Evolutionary conservation across 2,888 invertebrate species (phyloP).

Genomic region (Platycheirus rosarum): DNA sequence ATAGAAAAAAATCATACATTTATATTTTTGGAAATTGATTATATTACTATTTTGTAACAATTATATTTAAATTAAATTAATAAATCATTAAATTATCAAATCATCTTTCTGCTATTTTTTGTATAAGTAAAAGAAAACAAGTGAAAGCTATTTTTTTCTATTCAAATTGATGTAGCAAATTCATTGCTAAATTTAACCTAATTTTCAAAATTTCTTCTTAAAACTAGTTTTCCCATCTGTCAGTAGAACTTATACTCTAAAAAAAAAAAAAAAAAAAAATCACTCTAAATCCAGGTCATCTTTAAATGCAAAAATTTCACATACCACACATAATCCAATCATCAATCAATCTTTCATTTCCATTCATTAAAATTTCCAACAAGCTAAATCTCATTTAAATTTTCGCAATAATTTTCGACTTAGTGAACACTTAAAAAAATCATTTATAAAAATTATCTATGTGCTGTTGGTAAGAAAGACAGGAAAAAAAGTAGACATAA

Average conservation of each 20-base stretch:
- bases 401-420: conserved; percentile 36
- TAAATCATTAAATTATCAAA: too few relatives aligned
- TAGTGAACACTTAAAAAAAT: conserved; percentile 35
- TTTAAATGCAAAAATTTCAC: conserved; percentile 53
- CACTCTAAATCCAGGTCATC: conserved; percentile 52
- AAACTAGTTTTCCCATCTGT: conserved; percentile 17
- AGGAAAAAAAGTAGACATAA: not conserved
- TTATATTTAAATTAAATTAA: too few relatives aligned
- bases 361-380: conserved; percentile 4
- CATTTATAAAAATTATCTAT: conserved; percentile 54
- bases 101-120: too few relatives aligned
- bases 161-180: not conserved
- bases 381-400: conserved; percentile 31
- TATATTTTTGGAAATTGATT: too few relatives aligned
- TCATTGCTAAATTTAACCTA: not conserved
- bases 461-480: not conserved
- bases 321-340: conserved; percentile 48
- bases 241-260: not conserved
- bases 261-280: conserved; percentile 4
- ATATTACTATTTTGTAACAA: too few relatives aligned
- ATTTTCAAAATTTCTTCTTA: not conserved
- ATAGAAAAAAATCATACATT: too few relatives aligned
- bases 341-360: conserved; percentile 54
- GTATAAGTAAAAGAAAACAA: not conserved
- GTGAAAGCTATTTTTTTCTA: not conserved